A percentile compares a stretch with the other conserved stretches of the same genome.
Conservation (phyloP, 2,888 invertebrate species). For the Chelonus formosanus region DNA sequence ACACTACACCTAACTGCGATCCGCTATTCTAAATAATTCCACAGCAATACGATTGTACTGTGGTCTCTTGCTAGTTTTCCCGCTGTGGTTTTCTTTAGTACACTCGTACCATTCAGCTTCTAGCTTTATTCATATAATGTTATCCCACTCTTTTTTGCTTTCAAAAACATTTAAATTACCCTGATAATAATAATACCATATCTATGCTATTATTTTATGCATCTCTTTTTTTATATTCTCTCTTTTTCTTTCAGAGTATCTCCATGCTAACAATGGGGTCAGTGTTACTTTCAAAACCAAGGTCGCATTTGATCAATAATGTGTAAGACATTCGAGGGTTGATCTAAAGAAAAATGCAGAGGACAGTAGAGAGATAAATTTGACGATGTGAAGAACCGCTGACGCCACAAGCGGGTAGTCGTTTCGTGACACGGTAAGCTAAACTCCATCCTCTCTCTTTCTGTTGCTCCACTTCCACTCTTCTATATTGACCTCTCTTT, state of each 20-base stretch:
- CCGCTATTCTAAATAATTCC: conserved; percentile 64
- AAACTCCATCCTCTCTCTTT: conserved; percentile 27
- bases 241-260: too few species aligned
- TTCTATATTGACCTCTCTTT: conserved; percentile 22
- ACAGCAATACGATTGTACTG: conserved; percentile 57
- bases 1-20: conserved; percentile 43
- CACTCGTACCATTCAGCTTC: background rate
- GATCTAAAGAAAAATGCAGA: background rate
- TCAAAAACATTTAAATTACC: background rate
- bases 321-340: background rate
- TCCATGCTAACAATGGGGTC: conserved; percentile 2
- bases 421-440: conserved; percentile 26
- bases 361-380: conserved; percentile 12
- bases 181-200: too few species aligned
- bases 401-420: conserved; percentile 4
- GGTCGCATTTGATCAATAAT: conserved; percentile 11
- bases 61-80: conserved; percentile 38
- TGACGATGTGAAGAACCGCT: conserved; percentile 19
- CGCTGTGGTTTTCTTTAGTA: conserved; percentile 15
- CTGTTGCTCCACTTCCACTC: conserved; percentile 15
- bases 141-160: background rate
- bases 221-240: background rate
- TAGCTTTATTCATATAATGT: background rate
- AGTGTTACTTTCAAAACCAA: conserved; percentile 7
- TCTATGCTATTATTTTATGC: background rate